Conservation (phyloP, 2,888 invertebrate genomes). For the Drosophila formosana region DNA sequence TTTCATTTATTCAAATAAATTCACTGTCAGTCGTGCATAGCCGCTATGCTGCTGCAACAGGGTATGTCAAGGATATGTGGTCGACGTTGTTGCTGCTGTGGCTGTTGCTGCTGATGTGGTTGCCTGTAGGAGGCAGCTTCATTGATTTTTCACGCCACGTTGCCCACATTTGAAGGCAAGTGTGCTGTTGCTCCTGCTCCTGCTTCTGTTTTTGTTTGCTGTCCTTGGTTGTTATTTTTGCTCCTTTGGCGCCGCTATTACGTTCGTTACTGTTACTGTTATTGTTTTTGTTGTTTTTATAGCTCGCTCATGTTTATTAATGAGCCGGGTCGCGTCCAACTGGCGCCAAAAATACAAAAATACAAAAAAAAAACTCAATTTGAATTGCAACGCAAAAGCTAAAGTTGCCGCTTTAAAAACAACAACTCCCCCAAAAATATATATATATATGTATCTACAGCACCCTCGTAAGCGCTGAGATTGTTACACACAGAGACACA, state of each 20-base stretch:
- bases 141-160: constrained; percentile 69
- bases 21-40: background rate
- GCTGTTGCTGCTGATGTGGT: constrained; percentile 8
- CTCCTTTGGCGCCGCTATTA: constrained; percentile 49
- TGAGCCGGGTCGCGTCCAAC: constrained; percentile 58
- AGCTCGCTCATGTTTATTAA: constrained; percentile 64
- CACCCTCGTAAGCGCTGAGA: background rate
- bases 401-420: constrained; percentile 22
- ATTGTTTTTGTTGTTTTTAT: constrained; percentile 37
- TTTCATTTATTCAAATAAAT: too few species aligned
- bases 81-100: background rate
- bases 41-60: background rate
- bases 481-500: background rate
- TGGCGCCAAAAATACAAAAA: constrained; percentile 49
- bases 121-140: constrained; percentile 51
- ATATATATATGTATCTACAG: background rate
- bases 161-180: constrained; percentile 32
- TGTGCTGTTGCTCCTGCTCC: constrained; percentile 4
- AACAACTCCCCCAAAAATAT: constrained; percentile 28
- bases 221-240: constrained; percentile 73
- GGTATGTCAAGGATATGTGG: constrained; percentile 20
- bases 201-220: constrained; percentile 21
- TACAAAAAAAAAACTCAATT: background rate
- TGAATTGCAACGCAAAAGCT: constrained; percentile 36
- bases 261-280: constrained; percentile 4